Base-by-base conservation (phyloP, 2,797 vertebrate species). In the Gymnothorax reevesii region DNA sequence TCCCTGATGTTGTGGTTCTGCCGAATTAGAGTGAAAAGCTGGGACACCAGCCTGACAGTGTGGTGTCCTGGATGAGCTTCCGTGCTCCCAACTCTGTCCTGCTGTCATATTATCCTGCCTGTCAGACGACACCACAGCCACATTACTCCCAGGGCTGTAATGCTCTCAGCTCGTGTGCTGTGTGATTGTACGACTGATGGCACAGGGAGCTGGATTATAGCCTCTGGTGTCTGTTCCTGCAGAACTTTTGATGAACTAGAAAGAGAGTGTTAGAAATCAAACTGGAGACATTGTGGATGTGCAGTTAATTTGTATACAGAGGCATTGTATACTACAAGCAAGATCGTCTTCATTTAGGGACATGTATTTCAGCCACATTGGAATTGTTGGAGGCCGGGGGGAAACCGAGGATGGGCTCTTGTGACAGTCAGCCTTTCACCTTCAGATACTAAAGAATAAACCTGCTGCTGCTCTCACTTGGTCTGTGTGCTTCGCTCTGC, bases 11-110 rank as follows among this genome's bases (percentile, higher is more conserved):
- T 42, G 62, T 4, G 27, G 71, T 59, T 49, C 15, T 22, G 27
- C 54, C 60, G 71, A 85, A 17, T 85, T 57, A 59, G 54, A 54
- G 42, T 22, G 27, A 6, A n/a, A 27, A 49, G 25, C 20, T 86
- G 79, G 85, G 73, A 62, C 66, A 71, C n/a, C 15, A 60, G 69
- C 9, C 20, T 75, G 84, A 27, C 84, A 57, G 84, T 60, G 55
- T 55, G 69, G 42, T 9, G 55, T 27, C 84, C 25, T 22, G 22
- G 27, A 52, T 73, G 22, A 57, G 69, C 59, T 4, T 62, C 12
- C 7, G 57, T 59, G 13, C 20, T 13, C 60, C 84, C 49, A 60
- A 6, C 27, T 85, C 71, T 55, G 25, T 55, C 13, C 59, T 15
- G 20, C 33, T 83, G 20, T 60, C 49, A 55, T 42, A 42, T 42